Percentiles rank a stretch among this genome's conserved stretches.
These are phyloP conservation scores for Micromussa lordhowensis DNA, from an alignment of 92 coral and sea anemone genomes.

Conservation along the genomic window DNA sequence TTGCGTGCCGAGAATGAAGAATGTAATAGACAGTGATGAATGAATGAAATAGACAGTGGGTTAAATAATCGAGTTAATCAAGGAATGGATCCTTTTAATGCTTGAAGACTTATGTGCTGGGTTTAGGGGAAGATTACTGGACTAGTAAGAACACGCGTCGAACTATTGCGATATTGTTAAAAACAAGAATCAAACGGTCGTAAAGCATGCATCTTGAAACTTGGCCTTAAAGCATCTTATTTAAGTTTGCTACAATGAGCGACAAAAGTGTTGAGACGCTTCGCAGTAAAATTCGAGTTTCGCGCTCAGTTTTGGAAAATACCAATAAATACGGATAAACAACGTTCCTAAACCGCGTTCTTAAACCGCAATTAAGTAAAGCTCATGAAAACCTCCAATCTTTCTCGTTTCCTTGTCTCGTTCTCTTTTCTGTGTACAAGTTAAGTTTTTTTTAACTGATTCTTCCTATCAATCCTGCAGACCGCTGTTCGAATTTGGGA, in stretches of 20 bases:
- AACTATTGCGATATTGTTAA: background rate
- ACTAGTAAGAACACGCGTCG: background rate
- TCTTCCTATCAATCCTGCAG: constrained; percentile 37
- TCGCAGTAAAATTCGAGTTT: too few relatives aligned
- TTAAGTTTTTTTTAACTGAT: background rate
- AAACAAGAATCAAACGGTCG: background rate
- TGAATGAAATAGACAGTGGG: background rate
- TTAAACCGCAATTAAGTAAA: background rate
- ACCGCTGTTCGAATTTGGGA: constrained; percentile 87
- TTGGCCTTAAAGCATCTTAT: background rate
- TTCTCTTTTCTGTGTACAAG: background rate
- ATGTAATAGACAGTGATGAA: too few relatives aligned
- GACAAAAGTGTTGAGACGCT: too few relatives aligned
- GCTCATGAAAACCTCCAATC: background rate
- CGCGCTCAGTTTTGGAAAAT: too few relatives aligned
- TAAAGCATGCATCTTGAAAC: background rate
- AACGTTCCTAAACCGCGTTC: background rate
- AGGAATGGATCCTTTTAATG: too few relatives aligned
- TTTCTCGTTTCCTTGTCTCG: background rate
- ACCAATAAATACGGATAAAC: background rate
- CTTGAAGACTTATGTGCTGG: too few relatives aligned
- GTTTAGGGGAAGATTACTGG: too few relatives aligned
- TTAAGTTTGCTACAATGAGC: background rate
- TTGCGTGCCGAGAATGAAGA: background rate
- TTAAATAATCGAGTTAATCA: background rate